These are phyloP conservation scores for Isurus oxyrinchus DNA, from an alignment of 2,113 vertebrate species.

Conservation along the genomic window DNA sequence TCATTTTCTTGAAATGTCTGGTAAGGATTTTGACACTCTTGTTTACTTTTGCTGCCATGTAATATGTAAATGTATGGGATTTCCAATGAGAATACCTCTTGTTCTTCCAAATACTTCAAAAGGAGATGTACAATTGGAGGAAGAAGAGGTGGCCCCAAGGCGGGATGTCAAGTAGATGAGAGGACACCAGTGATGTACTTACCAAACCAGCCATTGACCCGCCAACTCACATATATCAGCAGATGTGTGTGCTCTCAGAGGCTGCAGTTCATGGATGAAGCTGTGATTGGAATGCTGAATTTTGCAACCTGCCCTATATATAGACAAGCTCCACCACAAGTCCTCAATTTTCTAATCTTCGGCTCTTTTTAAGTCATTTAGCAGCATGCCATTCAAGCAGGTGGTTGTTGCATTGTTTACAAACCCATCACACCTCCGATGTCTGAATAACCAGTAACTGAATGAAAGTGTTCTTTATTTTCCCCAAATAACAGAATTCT, in stretches of 20 bases:
- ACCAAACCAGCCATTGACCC: background rate
- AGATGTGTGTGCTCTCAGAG: background rate
- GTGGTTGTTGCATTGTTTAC: background rate
- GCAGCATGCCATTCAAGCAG: background rate
- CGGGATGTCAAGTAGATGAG: background rate
- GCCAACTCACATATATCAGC: background rate
- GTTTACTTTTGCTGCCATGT: background rate
- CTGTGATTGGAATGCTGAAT: background rate
- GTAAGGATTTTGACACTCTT: background rate
- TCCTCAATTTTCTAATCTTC: background rate
- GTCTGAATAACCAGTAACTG: background rate
- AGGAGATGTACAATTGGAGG: background rate
- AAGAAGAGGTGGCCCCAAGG: background rate
- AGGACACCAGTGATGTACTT: background rate
- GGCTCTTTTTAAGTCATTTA: background rate
- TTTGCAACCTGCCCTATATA: background rate
- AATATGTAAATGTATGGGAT: background rate
- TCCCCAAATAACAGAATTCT: background rate
- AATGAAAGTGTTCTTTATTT: background rate
- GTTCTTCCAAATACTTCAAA: background rate
- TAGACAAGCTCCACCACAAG: background rate
- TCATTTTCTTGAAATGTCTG: background rate
- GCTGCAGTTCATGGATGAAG: background rate
- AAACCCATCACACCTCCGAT: background rate
- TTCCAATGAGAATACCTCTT: background rate